These are phyloP conservation scores for Mormyrus lacerda DNA, from an alignment of 2,113 vertebrate genomes.

Conservation along the genomic window DNA sequence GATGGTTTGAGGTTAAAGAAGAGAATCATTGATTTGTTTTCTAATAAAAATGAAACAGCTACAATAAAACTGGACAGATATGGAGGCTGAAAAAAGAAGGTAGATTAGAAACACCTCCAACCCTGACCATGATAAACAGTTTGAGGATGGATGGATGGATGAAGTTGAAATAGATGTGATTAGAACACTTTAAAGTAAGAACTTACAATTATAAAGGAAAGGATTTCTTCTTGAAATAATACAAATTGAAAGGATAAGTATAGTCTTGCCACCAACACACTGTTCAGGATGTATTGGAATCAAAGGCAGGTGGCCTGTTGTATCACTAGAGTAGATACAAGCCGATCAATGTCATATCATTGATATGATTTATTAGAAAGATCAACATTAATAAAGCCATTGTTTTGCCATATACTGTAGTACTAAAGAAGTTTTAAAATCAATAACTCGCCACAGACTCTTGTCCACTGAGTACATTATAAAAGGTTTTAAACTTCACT, in stretches of 20 bases:
- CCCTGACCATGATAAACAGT: not conserved
- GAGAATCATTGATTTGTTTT: not conserved
- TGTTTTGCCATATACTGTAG: not conserved
- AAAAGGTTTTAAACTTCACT: not conserved
- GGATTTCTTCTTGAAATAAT: not conserved
- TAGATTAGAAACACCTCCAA: not conserved
- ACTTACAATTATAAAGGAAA: not conserved
- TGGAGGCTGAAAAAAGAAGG: not conserved
- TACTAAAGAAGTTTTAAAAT: not conserved
- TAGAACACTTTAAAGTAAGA: not conserved
- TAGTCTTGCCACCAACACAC: not conserved
- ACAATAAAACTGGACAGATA: not conserved
- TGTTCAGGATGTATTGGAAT: not conserved
- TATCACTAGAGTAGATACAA: not conserved
- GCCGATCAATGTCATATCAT: not conserved
- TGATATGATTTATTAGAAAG: not conserved
- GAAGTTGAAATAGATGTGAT: not conserved
- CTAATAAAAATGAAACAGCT: not conserved
- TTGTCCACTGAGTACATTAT: not conserved
- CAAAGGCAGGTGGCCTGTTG: not conserved
- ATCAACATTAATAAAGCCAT: not conserved
- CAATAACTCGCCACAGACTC: not conserved
- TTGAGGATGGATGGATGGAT: not conserved
- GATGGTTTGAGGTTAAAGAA: not conserved
- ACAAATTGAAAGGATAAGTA: not conserved